These are phyloP conservation scores for Chrysopa pallens DNA, from an alignment of 1,140 invertebrate species.

Conservation along the genomic window DNA sequence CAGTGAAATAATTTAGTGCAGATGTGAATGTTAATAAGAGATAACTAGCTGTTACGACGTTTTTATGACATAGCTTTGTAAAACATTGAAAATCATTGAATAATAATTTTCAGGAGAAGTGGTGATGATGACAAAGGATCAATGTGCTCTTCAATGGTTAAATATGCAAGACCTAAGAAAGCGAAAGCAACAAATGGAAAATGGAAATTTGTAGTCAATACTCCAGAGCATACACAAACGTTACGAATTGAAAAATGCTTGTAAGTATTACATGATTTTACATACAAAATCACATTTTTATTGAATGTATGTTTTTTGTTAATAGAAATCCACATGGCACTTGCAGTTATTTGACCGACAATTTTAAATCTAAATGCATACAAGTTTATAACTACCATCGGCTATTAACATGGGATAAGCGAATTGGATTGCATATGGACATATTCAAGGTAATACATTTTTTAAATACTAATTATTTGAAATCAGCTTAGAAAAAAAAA, in stretches of 20 bases:
- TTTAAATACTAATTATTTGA: too few relatives aligned
- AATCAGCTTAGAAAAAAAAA: too few relatives aligned
- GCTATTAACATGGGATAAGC: conserved; percentile 67
- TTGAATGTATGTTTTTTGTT: conserved; percentile 8
- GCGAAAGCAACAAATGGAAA: conserved; percentile 60
- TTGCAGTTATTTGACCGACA: conserved; percentile 62
- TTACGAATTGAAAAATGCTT: conserved; percentile 67
- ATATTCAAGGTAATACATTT: conserved; percentile 48
- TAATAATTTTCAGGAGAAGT: conserved; percentile 27
- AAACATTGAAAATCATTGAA: not conserved
- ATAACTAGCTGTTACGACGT: not conserved
- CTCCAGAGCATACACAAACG: conserved; percentile 70
- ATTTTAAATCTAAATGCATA: conserved; percentile 61
- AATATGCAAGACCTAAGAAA: conserved; percentile 63
- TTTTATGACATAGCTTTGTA: not conserved
- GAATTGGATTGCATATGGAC: conserved; percentile 66
- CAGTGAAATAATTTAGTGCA: not conserved
- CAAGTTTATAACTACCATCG: conserved; percentile 78
- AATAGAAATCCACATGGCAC: conserved; percentile 51
- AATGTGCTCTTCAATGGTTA: conserved; percentile 68
- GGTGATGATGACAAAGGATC: conserved; percentile 39
- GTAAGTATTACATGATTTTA: conserved; percentile 27
- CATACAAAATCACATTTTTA: not conserved
- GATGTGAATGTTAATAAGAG: not conserved
- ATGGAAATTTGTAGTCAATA: conserved; percentile 80